Evolutionary conservation across 2,113 vertebrate species (phyloP), one percentile per base, ranked within the genome.

Genomic region (Bagarius yarrelli): DNA sequence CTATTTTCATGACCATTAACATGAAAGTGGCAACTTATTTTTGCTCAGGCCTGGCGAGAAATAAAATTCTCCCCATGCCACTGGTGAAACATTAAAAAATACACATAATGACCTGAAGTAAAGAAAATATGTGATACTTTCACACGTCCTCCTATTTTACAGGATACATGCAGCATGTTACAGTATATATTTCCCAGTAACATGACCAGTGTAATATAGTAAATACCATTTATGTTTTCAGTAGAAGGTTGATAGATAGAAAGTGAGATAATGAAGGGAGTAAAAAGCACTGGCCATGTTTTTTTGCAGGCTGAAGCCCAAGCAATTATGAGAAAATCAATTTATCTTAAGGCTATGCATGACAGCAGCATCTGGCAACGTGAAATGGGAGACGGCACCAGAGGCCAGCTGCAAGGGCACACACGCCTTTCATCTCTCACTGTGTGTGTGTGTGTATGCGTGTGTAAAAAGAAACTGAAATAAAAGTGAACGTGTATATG

Each of bases 261-360:
- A 60, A 79, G 73, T 64, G 27, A 40, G 71, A 76, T 70, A 81
- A 79, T 57, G 63, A 77, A 47, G 52, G 61, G 73, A 63, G 75
- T 79, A 61, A 72, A 55, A 76, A 79, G 52, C 71, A 12, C 61
- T 59, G 59, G 47, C 50, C 13, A 27, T 40, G 76, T 57, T 19
- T 64, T 44, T 36, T 36, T 57, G 60, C 74, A 34, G 73, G 63
- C 73, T 57, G 23, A 81, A 69, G 30, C 55, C 56, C 34, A 23
- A 32, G 81, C 86, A 80, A 75, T 85, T 87, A 87, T 83, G 76
- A 79, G 61, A 84, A 82, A 85, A 87, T 88, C 86, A 84, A 85
- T 88, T 83, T 80, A 81, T 66, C 67, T 81, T 78, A 72, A 59
- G 59, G 78, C 55, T 50, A 44, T 73, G 69, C 82, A 70, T 80